phyloP scores from a whole-genome alignment of 2,113 vertebrate species.

The Onychostoma macrolepis region DNA sequence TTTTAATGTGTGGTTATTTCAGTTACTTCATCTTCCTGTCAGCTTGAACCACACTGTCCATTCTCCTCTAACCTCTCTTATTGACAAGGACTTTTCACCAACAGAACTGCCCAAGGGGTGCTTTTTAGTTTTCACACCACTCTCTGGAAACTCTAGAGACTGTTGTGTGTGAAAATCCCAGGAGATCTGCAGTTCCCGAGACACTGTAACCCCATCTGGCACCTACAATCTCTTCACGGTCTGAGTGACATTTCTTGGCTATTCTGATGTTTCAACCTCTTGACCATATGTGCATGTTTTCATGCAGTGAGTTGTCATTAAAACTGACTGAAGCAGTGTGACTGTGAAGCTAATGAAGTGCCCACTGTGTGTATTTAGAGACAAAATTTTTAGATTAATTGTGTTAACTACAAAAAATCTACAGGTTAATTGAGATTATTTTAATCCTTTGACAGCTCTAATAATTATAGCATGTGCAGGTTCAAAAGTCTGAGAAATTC shows the following conservation, averaged over 20 bases:
- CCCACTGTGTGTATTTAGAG: background rate
- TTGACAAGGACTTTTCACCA: background rate
- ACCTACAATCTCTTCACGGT: constrained; percentile 6
- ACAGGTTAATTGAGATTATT: background rate
- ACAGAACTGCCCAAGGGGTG: background rate
- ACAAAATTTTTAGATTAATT: background rate
- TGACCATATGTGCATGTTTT: background rate
- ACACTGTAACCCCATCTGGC: background rate
- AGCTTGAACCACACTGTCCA: background rate
- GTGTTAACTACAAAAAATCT: background rate
- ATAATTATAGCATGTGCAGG: background rate
- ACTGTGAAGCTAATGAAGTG: background rate
- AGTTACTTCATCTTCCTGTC: background rate
- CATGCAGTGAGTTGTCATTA: background rate
- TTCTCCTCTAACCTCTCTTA: background rate
- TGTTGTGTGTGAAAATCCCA: background rate
- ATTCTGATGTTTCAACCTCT: background rate
- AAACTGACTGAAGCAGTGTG: background rate
- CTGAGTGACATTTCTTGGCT: background rate
- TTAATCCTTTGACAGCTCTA: background rate
- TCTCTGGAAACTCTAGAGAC: background rate
- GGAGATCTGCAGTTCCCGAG: background rate
- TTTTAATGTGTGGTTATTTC: background rate
- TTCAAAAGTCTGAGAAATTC: background rate
- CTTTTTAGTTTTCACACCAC: background rate